These are phyloP conservation scores for Pseudomyrmex flavicornis DNA, from an alignment of 1,140 invertebrate species.

Conservation along the genomic window DNA sequence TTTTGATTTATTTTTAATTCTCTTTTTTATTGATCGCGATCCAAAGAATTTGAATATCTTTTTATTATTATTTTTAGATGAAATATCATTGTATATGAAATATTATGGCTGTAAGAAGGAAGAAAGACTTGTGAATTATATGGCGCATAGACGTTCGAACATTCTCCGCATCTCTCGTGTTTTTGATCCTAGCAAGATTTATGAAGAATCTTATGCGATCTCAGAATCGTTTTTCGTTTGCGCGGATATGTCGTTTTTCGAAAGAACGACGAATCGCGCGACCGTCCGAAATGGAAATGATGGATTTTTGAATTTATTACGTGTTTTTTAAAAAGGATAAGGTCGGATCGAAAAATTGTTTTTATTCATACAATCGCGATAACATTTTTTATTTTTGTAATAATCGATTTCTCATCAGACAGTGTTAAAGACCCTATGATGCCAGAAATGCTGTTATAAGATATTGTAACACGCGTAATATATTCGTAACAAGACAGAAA, in stretches of 20 bases:
- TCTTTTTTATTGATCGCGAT: not conserved
- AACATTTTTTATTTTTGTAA: slow-evolving; percentile 33
- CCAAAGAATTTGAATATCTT: not conserved
- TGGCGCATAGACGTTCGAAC: too few relatives aligned
- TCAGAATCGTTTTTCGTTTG: not conserved
- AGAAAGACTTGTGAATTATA: too few relatives aligned
- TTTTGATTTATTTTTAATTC: not conserved
- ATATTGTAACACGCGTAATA: not conserved
- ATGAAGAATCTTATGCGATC: slow-evolving; percentile 8
- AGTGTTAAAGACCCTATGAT: slow-evolving; percentile 8
- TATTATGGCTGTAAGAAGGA: not conserved
- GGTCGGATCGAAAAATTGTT: slow-evolving; percentile 11
- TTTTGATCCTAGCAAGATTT: not conserved
- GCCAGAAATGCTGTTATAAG: slow-evolving; percentile 5
- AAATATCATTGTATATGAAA: not conserved
- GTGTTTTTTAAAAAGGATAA: slow-evolving; percentile 14
- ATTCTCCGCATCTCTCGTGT: not conserved
- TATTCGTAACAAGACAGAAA: slow-evolving; percentile 40
- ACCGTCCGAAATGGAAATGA: not conserved
- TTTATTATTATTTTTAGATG: not conserved
- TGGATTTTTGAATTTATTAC: slow-evolving; percentile 17
- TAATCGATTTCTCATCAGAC: slow-evolving; percentile 40
- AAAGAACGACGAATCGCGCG: not conserved
- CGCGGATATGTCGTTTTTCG: slow-evolving; percentile 5
- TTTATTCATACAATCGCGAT: slow-evolving; percentile 31